A percentile compares a stretch with the other conserved stretches of the same genome.
Conservation (phyloP, 2,888 invertebrate genomes). For the Sericinus montela region DNA sequence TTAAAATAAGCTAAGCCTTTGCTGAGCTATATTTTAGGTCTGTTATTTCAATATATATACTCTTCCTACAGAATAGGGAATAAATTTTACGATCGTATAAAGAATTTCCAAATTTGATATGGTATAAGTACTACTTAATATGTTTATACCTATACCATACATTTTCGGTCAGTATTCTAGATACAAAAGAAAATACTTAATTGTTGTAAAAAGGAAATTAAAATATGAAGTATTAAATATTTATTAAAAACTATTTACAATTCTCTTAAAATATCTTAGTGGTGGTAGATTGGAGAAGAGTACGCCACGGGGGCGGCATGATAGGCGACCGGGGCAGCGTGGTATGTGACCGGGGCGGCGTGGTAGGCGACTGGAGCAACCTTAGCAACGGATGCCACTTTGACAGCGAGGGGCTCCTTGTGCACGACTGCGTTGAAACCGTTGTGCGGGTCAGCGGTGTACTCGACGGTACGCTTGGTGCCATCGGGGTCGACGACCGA, state of each 20-base stretch:
- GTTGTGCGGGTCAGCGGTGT: conserved; percentile 53
- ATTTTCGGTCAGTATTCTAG: too few relatives aligned
- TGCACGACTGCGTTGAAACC: conserved; percentile 61
- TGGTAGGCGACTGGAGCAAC: conserved; percentile 30
- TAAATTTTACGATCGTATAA: too few relatives aligned
- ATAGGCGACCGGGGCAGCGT: conserved; percentile 32
- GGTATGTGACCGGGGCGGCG: conserved; percentile 36
- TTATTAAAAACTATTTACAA: neutral
- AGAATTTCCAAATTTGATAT: too few relatives aligned
- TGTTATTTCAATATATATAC: too few relatives aligned
- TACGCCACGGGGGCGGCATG: conserved; percentile 76
- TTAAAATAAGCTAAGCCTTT: too few relatives aligned
- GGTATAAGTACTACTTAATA: too few relatives aligned
- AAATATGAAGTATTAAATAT: neutral
- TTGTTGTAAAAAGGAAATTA: too few relatives aligned
- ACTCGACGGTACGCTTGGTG: conserved; percentile 52
- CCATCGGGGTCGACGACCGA: conserved; percentile 56
- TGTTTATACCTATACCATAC: too few relatives aligned
- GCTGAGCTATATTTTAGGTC: too few relatives aligned
- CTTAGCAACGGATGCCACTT: conserved; percentile 31
- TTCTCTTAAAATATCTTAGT: conserved; percentile 36
- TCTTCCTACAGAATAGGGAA: too few relatives aligned
- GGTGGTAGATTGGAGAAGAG: conserved; percentile 82
- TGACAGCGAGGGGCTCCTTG: conserved; percentile 41
- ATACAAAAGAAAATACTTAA: too few relatives aligned